Percentiles rank a stretch among this genome's conserved stretches.
These are phyloP conservation scores for Anagrus nilaparvatae DNA, from an alignment of 1,140 invertebrate species.

Conservation along the genomic window DNA sequence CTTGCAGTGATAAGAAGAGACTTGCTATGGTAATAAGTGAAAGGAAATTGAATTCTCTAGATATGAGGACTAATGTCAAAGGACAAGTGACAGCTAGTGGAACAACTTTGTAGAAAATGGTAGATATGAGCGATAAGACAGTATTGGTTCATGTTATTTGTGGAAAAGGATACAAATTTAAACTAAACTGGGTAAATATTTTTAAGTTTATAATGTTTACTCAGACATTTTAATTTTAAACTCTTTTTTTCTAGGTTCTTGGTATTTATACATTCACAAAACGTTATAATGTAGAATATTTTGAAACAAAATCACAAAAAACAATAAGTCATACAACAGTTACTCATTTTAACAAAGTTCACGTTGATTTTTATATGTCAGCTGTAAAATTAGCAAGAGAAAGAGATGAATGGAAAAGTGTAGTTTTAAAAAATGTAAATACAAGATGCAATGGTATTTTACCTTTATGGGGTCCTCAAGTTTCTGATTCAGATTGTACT, in stretches of 20 bases:
- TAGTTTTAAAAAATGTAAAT: slow-evolving; percentile 94
- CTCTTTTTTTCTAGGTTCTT: slow-evolving; percentile 50
- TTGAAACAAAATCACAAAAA: slow-evolving; percentile 75
- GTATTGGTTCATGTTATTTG: slow-evolving; percentile 97
- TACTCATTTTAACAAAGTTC: slow-evolving; percentile 96
- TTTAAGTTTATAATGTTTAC: neutral
- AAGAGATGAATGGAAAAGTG: slow-evolving; percentile 95
- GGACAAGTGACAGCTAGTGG: slow-evolving; percentile 86
- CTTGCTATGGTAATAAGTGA: slow-evolving; percentile 95
- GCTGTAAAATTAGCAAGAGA: slow-evolving; percentile 68
- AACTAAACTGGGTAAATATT: slow-evolving; percentile 62
- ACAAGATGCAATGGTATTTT: slow-evolving; percentile 94
- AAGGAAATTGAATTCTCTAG: slow-evolving; percentile 87
- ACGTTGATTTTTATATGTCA: slow-evolving; percentile 95
- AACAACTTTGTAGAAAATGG: slow-evolving; percentile 83
- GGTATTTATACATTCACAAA: slow-evolving; percentile 97
- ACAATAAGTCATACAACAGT: slow-evolving; percentile 86
- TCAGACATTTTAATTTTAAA: slow-evolving; percentile 4
- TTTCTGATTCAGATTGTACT: slow-evolving; percentile 83
- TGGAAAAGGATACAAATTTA: slow-evolving; percentile 93
- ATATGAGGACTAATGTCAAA: slow-evolving; percentile 92
- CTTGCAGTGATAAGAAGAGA: slow-evolving; percentile 89
- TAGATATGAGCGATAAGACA: slow-evolving; percentile 89
- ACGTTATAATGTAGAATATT: slow-evolving; percentile 88
- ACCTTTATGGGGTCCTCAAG: slow-evolving; percentile 92